Percentiles rank a stretch among this genome's conserved stretches.
Evolutionary conservation across 2,888 invertebrate species (phyloP).

Genomic region (Rhagophthalmus giganteus): DNA sequence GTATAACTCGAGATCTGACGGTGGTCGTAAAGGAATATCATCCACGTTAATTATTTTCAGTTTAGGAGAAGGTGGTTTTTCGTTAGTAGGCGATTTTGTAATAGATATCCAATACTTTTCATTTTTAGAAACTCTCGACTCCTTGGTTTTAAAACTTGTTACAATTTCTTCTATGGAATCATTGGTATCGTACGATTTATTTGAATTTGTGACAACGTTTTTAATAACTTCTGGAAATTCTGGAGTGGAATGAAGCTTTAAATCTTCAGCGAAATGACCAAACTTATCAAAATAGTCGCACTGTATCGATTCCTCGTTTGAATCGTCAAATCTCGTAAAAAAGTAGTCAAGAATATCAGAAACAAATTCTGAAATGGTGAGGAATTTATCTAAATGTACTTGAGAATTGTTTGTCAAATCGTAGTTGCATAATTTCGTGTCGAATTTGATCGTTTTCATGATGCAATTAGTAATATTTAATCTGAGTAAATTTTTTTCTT

Average conservation of each 20-base stretch:
- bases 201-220: too few relatives aligned
- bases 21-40: conserved; percentile 49
- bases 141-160: conserved; percentile 43
- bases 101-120: conserved; percentile 52
- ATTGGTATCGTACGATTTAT: not conserved
- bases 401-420: conserved; percentile 23
- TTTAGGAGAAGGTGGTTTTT: conserved; percentile 5
- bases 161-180: conserved; percentile 23
- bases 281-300: not conserved
- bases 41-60: conserved; percentile 43
- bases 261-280: conserved; percentile 8
- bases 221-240: too few relatives aligned
- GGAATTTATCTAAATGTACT: conserved; percentile 46
- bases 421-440: conserved; percentile 29
- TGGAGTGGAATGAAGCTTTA: too few relatives aligned
- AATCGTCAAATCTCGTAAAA: too few relatives aligned
- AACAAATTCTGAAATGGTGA: conserved; percentile 48
- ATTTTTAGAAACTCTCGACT: conserved; percentile 37
- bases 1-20: conserved; percentile 36
- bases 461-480: conserved; percentile 38
- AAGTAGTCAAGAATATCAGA: conserved; percentile 49
- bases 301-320: not conserved
- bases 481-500: conserved; percentile 44
- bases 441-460: conserved; percentile 38
- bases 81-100: conserved; percentile 36